Evolutionary conservation across 2,888 invertebrate genomes (phyloP).

Genomic region (Apodemia mormo): DNA sequence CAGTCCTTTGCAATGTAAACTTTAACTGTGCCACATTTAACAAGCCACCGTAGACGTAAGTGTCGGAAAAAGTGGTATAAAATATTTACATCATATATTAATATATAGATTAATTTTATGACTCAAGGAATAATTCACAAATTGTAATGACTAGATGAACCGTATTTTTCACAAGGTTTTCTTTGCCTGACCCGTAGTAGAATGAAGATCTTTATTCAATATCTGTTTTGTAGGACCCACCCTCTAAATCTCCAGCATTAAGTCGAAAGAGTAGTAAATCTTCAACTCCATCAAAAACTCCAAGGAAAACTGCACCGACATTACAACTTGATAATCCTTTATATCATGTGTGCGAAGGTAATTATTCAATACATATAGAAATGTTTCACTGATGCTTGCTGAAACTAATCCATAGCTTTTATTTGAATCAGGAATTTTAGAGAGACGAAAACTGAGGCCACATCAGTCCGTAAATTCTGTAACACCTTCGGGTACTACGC

Average conservation of each 20-base stretch:
- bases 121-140: too few species aligned
- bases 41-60: too few species aligned
- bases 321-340: slow-evolving; percentile 86
- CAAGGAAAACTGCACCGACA: slow-evolving; percentile 57
- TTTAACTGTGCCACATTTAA: too few species aligned
- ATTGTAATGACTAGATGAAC: too few species aligned
- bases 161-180: not conserved
- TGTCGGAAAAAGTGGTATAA: too few species aligned
- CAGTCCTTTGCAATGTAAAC: too few species aligned
- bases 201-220: not conserved
- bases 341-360: slow-evolving; percentile 91
- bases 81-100: too few species aligned
- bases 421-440: slow-evolving; percentile 66
- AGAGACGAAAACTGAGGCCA: slow-evolving; percentile 71
- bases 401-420: slow-evolving; percentile 17
- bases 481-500: slow-evolving; percentile 53
- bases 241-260: slow-evolving; percentile 67
- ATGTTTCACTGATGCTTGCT: slow-evolving; percentile 42
- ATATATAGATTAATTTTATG: too few species aligned
- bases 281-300: slow-evolving; percentile 70
- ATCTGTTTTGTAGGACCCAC: slow-evolving; percentile 61
- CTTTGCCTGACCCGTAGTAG: not conserved
- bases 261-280: slow-evolving; percentile 73
- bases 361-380: slow-evolving; percentile 46
- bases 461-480: slow-evolving; percentile 62